phyloP scores from a whole-genome alignment of 2,113 vertebrate genomes.

The Meriones unguiculatus region DNA sequence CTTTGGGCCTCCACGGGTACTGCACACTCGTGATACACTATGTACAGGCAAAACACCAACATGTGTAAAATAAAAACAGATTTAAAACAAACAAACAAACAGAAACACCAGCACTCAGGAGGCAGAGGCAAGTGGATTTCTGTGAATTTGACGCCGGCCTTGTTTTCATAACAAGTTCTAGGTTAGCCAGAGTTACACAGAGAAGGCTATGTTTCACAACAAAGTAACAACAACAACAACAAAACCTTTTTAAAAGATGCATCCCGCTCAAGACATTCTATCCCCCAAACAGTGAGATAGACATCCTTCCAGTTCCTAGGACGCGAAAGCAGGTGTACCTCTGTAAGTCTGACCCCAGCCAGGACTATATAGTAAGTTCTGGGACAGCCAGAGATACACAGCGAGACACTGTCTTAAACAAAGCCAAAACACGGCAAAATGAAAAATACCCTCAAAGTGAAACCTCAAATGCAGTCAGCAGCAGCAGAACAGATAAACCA shows the following conservation, averaged over 20 bases:
- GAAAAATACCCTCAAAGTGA: neutral
- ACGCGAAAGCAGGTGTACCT: neutral
- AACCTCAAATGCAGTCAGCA: slow-evolving; percentile 8
- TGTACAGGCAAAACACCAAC: neutral
- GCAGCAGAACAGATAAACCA: neutral
- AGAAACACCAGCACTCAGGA: neutral
- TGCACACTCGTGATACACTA: neutral
- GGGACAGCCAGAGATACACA: neutral
- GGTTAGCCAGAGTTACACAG: neutral
- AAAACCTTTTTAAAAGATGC: neutral
- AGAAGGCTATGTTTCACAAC: neutral
- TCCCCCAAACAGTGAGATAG: neutral
- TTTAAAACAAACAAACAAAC: neutral
- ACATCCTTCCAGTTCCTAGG: neutral
- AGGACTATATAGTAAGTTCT: neutral
- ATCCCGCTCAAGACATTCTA: neutral
- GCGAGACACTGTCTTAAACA: neutral
- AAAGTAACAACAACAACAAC: neutral
- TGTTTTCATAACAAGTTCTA: neutral
- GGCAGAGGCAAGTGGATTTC: neutral
- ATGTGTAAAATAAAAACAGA: neutral
- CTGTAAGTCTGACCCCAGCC: neutral
- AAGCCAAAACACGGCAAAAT: neutral
- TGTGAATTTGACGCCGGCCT: neutral
- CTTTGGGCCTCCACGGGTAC: neutral